Base-by-base conservation (phyloP, 1,140 invertebrate genomes). In the Drosophila sucinea region DNA sequence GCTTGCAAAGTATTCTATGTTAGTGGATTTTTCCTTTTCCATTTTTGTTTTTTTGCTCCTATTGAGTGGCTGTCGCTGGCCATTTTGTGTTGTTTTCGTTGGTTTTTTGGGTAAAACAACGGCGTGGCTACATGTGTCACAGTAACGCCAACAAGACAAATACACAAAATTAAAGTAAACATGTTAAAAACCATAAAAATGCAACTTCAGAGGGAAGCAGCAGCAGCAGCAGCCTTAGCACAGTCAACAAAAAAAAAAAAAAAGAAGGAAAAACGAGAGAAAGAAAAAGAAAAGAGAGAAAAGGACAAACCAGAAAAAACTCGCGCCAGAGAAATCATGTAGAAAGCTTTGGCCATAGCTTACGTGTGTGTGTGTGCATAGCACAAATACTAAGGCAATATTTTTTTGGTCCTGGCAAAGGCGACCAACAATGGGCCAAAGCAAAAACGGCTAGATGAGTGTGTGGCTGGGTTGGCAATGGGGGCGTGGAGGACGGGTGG, bases 141-240 rank as follows among this genome's bases (percentile, higher is more conserved):
- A 63, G 84, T 71, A 79, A 84, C 80, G 84, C 84, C 84, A 75
- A 65, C 70, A 89, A 89, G 80, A 87, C 84, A 87, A 87, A 87
- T 87, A 89, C 77, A 89, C 68, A 61, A 80, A 84, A 87, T 87
- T 89, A 84, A 84, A 87, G 83, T 84, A 89, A 89, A 87, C 83
- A 87, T 89, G 83, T 87, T 89, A 84, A 80, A 51, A 80, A 81
- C 84, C 84, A 89, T 87, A 87, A 89, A 87, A 87, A 77, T 73
- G 73, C 80, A 83, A 70, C 77, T 83, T 64, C 71, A 70, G 72
- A 65, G 79, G 60, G 57, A 69, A 66, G 58, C 35, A 38, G 35
- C 35, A 38, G 30, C 35, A 38, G 10, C 35, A 38, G 71, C 54
- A 77, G 67, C 65, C 41, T 33, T 30, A 65, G 30, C 10, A 47